These are phyloP conservation scores for Drosophila carrolli DNA, from an alignment of 1,140 invertebrate genomes.

Conservation along the genomic window DNA sequence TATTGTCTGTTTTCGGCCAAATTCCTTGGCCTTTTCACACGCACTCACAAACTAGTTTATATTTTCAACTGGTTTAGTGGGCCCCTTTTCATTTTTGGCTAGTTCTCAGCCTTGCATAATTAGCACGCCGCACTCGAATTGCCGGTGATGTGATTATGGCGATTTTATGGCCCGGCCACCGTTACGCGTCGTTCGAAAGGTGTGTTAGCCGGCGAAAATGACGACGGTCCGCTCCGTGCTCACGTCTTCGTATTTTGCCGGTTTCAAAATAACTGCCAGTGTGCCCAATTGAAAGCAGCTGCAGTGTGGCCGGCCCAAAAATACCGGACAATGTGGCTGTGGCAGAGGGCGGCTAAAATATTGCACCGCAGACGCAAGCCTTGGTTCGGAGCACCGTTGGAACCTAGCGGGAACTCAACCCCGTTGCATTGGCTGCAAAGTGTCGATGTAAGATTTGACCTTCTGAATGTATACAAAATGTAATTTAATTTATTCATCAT, in stretches of 20 bases:
- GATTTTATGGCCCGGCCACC: constrained; percentile 64
- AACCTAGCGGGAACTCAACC: too few species aligned
- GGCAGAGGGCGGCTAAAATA: background rate
- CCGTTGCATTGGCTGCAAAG: too few species aligned
- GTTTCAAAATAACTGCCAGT: constrained; percentile 46
- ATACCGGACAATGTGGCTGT: background rate
- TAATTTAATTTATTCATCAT: too few species aligned
- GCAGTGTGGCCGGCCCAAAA: background rate
- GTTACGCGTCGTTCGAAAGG: constrained; percentile 78
- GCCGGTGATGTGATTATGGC: constrained; percentile 65
- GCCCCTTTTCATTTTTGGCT: constrained; percentile 4
- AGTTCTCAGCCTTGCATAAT: constrained; percentile 39
- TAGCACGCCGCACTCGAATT: constrained; percentile 61
- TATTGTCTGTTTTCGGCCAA: constrained; percentile 72
- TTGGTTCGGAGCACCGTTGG: background rate
- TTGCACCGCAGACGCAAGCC: background rate
- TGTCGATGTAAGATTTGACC: too few species aligned
- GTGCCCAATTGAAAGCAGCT: background rate
- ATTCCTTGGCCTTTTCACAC: constrained; percentile 66
- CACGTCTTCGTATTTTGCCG: constrained; percentile 49
- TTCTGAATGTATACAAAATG: too few species aligned
- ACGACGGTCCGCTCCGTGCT: constrained; percentile 29
- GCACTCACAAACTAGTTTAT: constrained; percentile 69
- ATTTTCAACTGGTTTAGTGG: constrained; percentile 71
- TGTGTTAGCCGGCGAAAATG: constrained; percentile 51